Base-by-base conservation (phyloP, 2,888 invertebrate genomes). In the Eurytoma californica region DNA sequence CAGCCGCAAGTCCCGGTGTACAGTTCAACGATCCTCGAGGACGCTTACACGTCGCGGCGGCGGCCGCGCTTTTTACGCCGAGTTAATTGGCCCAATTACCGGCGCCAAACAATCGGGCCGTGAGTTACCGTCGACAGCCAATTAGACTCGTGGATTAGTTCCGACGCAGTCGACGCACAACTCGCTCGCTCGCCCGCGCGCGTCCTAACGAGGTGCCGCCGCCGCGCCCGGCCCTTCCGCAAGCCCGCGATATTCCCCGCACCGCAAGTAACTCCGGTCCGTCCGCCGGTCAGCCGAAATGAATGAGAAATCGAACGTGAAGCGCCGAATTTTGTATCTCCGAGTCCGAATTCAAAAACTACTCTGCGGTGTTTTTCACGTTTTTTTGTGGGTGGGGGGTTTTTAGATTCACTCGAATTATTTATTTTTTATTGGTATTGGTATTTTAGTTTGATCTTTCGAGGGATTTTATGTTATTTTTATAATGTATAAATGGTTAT, bases 51-150 rank as follows among this genome's bases (percentile, higher is more conserved):
- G 82, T 84, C 76, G 86, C 85, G 84, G 83, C 86, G 12, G 13
- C 30, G 39, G 28, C 84, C 83, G 86, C 84, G 55, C 87, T 88
- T 55, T 88, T 88, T 85, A 85, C 86, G 85, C 86, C 85, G 86
- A 86, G 89, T 88, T 89, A 89, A 90, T 90, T 90, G 89, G 89
- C 85, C 88, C 89, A 89, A 89, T 89, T 89, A 89, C 84, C 86
- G 84, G 83, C 83, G 82, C 84, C 84, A 86, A 85, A 86, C 88
- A 88, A 89, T 80, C 72, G 72, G 63, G 69, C 39, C 9, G 18
- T n/a, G 55, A 60, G 55, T 39, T 88, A 86, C 86, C 86, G 85
- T 84, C 85, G 86, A 86, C 85, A 84, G 87, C 87, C 89, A 90
- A 90, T 90, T 89, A 89, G 87, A 86, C 87, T 85, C 84, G 82